A percentile compares a stretch with the other conserved stretches of the same genome.
These are phyloP conservation scores for Zelostemma sp. DNA, from an alignment of 1,140 invertebrate species.

Conservation along the genomic window DNA sequence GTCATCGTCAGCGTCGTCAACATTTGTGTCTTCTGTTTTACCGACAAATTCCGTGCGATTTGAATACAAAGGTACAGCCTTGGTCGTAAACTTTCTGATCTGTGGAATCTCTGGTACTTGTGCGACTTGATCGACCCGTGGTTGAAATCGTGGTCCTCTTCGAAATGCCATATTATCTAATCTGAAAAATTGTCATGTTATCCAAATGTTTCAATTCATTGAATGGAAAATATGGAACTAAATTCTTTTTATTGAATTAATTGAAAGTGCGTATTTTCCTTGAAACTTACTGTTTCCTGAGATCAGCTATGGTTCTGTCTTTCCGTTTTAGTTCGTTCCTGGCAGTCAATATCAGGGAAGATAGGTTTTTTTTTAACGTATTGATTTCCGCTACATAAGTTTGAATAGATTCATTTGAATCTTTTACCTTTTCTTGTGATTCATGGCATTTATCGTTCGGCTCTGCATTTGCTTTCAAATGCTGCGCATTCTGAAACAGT, in stretches of 20 bases:
- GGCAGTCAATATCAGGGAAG: constrained; percentile 68
- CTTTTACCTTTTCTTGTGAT: constrained; percentile 37
- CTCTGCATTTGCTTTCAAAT: constrained; percentile 20
- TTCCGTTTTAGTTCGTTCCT: constrained; percentile 68
- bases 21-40: constrained; percentile 1
- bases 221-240: too few species aligned
- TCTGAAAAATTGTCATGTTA: constrained; percentile 38
- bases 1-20: not conserved
- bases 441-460: constrained; percentile 24
- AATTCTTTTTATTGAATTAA: too few species aligned
- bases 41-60: constrained; percentile 2
- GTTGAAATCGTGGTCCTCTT: too few species aligned
- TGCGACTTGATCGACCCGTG: too few species aligned
- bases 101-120: too few species aligned
- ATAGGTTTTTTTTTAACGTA: constrained; percentile 63
- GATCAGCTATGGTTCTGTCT: constrained; percentile 62
- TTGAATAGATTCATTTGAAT: too few species aligned
- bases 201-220: constrained; percentile 11
- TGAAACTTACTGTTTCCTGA: constrained; percentile 59
- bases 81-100: too few species aligned
- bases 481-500: too few species aligned
- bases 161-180: constrained; percentile 53
- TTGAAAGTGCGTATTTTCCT: not conserved
- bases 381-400: too few species aligned
- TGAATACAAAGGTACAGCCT: not conserved